A percentile compares a stretch with the other conserved stretches of the same genome.
Conservation (phyloP, 1,140 invertebrate genomes). For the Dendrolimus kikuchii region DNA sequence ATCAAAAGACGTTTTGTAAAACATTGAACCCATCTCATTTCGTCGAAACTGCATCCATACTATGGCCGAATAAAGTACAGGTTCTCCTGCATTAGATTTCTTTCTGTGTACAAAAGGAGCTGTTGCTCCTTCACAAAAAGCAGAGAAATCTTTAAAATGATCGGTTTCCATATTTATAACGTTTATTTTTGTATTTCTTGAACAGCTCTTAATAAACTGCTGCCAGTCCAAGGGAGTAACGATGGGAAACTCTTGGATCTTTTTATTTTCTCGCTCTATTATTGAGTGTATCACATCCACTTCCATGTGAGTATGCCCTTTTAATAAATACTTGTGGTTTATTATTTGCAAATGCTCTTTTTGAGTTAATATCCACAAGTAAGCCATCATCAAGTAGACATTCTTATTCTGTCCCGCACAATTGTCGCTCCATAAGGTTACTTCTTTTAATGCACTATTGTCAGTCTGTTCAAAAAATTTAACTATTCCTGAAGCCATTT, state of each 20-base stretch:
- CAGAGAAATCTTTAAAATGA: conserved; percentile 10
- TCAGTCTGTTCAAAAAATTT: conserved; percentile 6
- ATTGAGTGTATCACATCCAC: conserved; percentile 10
- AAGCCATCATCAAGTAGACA: conserved; percentile 4
- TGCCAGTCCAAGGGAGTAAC: conserved; percentile 13
- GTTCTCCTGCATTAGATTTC: conserved; percentile 5
- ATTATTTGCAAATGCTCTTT: conserved; percentile 8
- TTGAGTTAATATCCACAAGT: conserved; percentile 4
- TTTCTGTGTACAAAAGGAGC: conserved; percentile 11
- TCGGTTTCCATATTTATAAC: conserved; percentile 10
- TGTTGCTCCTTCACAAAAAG: conserved; percentile 7
- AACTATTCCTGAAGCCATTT: conserved; percentile 6
- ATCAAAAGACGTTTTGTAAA: too few species aligned
- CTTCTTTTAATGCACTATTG: conserved; percentile 2
- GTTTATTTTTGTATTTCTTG: conserved; percentile 8
- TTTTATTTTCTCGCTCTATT: conserved; percentile 12
- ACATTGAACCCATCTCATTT: conserved; percentile 7
- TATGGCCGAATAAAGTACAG: conserved; percentile 7
- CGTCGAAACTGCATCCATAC: conserved; percentile 12
- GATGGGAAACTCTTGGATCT: conserved; percentile 10
- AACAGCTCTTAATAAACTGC: conserved; percentile 10
- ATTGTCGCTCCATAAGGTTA: conserved; percentile 5
- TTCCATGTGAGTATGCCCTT: conserved; percentile 8
- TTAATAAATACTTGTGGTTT: conserved; percentile 10
- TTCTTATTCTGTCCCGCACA: conserved; percentile 6